Evolutionary conservation across 2,113 vertebrate species (phyloP).

Genomic region (Spea multiplicata): DNA sequence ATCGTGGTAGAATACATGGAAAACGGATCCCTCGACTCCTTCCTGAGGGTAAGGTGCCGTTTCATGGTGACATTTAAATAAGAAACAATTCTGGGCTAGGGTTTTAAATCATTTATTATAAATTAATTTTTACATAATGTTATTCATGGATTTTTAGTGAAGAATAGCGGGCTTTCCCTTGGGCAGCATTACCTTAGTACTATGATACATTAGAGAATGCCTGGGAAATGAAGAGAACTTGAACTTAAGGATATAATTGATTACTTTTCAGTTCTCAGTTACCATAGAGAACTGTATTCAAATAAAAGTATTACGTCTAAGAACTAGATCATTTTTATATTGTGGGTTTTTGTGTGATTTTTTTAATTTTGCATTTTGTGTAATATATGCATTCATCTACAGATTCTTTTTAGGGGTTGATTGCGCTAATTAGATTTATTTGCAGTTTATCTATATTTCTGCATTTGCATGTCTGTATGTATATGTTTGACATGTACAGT

Average conservation of each 20-base stretch:
- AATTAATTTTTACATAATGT: constrained; percentile 66
- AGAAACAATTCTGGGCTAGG: constrained; percentile 59
- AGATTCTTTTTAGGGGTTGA: no score
- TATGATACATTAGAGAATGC: constrained; percentile 52
- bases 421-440: no score
- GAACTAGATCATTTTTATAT: constrained; percentile 15
- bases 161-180: constrained; percentile 58
- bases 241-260: constrained; percentile 60
- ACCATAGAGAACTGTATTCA: constrained; percentile 51
- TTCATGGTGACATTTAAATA: constrained; percentile 65
- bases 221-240: constrained; percentile 49
- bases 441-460: no score
- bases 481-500: no score
- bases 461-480: no score
- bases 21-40: constrained; percentile 93
- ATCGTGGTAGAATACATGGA: constrained; percentile 97
- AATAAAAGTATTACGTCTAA: constrained; percentile 51
- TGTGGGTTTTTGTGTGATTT: no score
- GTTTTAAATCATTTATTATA: constrained; percentile 66
- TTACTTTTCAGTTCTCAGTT: constrained; percentile 57
- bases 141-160: constrained; percentile 62
- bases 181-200: constrained; percentile 52
- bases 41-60: constrained; percentile 83
- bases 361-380: no score
- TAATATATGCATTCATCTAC: no score